Evolutionary conservation across 2,888 invertebrate genomes (phyloP), one percentile per base, ranked within the genome.

Genomic region (Myathropa florea): DNA sequence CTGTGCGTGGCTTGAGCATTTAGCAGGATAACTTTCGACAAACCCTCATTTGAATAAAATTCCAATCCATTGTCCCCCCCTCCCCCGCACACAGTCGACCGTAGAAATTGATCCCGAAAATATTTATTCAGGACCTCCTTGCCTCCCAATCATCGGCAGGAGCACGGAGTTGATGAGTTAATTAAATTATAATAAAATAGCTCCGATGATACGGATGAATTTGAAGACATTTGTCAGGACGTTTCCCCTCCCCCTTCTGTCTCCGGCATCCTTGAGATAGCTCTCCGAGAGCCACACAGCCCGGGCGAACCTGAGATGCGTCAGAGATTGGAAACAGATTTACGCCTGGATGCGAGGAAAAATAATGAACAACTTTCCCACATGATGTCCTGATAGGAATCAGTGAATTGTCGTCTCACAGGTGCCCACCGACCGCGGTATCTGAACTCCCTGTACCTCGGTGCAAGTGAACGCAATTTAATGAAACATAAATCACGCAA

Each of bases 401-500:
- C 77, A 46, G 46, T 67, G 36, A 55, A 71, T 57, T 64, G 12
- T 26, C 24, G 23, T 28, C 73, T 7, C 60, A n/a, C n/a, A 28
- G 24, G n/a, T 60, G n/a, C 9, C 26, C 60, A n/a, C 28, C 26
- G 21, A 21, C 14, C n/a, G 3, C 26, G n/a, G 18, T 28, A 28
- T 26, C 26, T 28, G 60, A 60, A 60, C 9, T 9, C 28, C 3
- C 28, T 61, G 64, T 77, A 84, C 80, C 84, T 80, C 67, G 76
- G 65, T 68, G 81, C 77, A 33, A 30, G 30, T 10, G 33, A 33
- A 85, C 81, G 73, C 77, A 85, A 78, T 85, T 85, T 85, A 85
- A 85, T 85, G 81, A 73, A 85, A 85, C 77, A 85, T 85, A 85
- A 85, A 85, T 85, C 85, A 85, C 85, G 82, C 82, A 85, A 85